Conservation (phyloP, 2,888 invertebrate genomes). For the Drosophila leonis region DNA sequence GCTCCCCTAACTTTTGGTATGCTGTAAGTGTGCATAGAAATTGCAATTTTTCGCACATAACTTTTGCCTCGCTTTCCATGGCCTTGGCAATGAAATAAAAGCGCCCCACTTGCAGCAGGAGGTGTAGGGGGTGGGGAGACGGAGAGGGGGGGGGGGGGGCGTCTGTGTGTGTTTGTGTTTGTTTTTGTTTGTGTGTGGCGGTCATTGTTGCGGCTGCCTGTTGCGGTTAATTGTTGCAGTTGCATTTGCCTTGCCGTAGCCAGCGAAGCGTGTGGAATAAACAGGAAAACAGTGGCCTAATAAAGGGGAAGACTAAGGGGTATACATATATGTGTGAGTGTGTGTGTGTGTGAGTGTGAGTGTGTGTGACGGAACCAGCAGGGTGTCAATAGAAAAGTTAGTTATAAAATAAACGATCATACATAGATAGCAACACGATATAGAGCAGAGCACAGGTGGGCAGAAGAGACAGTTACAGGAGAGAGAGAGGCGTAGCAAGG, state of each 20-base stretch:
- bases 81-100: constrained; percentile 71
- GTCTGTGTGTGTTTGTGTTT: not conserved
- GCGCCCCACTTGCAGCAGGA: constrained; percentile 5
- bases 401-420: constrained; percentile 5
- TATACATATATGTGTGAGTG: not conserved
- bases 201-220: constrained; percentile 44
- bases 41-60: constrained; percentile 37
- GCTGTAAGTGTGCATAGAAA: constrained; percentile 38
- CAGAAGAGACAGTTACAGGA: not conserved
- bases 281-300: constrained; percentile 19
- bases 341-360: not conserved
- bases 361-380: constrained; percentile 4
- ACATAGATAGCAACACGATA: not conserved
- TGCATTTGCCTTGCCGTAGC: constrained; percentile 52
- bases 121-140: not conserved
- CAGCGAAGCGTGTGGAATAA: constrained; percentile 62
- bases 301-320: not conserved
- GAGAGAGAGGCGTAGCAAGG: not conserved
- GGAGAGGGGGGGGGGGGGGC: not conserved
- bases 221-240: constrained; percentile 48
- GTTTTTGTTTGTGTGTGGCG: constrained; percentile 25
- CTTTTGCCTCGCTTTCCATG: constrained; percentile 45
- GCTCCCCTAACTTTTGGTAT: not conserved
- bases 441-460: not conserved
- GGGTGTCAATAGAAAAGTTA: constrained; percentile 12